A percentile compares a stretch with the other conserved stretches of the same genome.
These are phyloP conservation scores for Hirtodrosophila confusa DNA, from an alignment of 2,888 invertebrate genomes.

Conservation along the genomic window DNA sequence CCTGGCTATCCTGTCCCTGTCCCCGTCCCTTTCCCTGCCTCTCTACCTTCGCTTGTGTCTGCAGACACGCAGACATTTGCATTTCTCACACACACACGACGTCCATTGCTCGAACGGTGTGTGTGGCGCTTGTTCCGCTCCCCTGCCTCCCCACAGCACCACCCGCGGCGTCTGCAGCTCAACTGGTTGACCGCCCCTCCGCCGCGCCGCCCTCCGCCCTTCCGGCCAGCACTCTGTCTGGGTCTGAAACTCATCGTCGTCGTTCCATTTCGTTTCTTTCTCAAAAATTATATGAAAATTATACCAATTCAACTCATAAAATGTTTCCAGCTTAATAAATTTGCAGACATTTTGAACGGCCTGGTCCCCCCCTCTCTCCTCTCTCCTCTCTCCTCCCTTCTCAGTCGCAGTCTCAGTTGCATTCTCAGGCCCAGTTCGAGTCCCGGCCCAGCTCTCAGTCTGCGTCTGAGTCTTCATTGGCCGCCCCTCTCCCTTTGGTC, in stretches of 20 bases:
- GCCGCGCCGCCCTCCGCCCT: background rate
- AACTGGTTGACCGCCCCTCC: conserved; percentile 54
- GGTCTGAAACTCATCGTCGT: conserved; percentile 34
- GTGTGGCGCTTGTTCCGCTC: conserved; percentile 62
- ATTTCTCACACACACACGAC: conserved; percentile 55
- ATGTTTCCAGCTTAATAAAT: conserved; percentile 81
- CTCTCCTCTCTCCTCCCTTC: background rate
- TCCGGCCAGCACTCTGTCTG: conserved; percentile 40
- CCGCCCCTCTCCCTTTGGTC: conserved; percentile 20
- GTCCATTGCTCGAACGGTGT: conserved; percentile 41
- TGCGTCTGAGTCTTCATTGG: conserved; percentile 27
- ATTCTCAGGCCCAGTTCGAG: conserved; percentile 11
- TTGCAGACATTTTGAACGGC: conserved; percentile 75
- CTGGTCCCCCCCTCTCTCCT: conserved; percentile 3
- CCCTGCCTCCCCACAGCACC: conserved; percentile 5
- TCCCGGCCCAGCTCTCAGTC: conserved; percentile 2
- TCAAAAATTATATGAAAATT: conserved; percentile 82
- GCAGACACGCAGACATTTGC: conserved; percentile 68
- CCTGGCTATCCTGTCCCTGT: conserved; percentile 25
- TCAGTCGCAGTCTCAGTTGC: conserved; percentile 12
- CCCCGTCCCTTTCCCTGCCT: background rate
- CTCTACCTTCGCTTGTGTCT: conserved; percentile 18
- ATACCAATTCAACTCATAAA: conserved; percentile 82
- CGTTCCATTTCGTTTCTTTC: conserved; percentile 72
- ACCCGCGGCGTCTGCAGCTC: conserved; percentile 54